Percentiles rank a stretch among this genome's conserved stretches.
phyloP scores from a whole-genome alignment of 2,113 vertebrate species.

The Prinia subflava region DNA sequence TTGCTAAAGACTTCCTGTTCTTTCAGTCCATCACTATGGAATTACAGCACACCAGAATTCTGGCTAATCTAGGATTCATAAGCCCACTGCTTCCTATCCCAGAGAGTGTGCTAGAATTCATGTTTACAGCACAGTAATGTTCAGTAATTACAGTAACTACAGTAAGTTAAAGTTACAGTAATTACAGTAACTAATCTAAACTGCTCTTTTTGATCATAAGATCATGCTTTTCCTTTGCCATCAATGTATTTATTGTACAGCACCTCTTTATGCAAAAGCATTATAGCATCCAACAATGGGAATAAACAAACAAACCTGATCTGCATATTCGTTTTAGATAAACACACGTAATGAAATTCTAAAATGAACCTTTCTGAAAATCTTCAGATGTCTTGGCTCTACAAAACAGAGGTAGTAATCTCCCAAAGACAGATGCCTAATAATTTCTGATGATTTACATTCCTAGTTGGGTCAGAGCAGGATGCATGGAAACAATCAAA shows the following conservation, averaged over 20 bases:
- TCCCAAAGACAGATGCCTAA: neutral
- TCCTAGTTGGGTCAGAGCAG: neutral
- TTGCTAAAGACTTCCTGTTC: neutral
- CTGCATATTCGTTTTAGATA: neutral
- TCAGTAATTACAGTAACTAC: no score
- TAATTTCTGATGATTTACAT: neutral
- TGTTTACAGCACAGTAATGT: neutral
- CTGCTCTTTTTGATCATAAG: neutral
- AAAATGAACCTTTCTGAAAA: neutral
- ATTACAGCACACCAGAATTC: neutral
- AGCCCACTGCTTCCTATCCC: neutral
- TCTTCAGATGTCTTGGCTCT: neutral
- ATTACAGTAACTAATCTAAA: neutral
- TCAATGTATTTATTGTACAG: neutral
- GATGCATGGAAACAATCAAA: neutral
- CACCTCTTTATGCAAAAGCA: neutral
- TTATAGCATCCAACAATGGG: neutral
- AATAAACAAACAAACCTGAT: neutral
- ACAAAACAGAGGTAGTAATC: neutral
- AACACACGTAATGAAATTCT: neutral
- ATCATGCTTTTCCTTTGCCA: neutral
- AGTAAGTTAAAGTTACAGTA: no score
- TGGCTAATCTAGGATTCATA: neutral
- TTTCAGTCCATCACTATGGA: neutral
- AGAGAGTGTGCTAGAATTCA: neutral